Conservation (phyloP, 2,797 vertebrate species). For the Enteromius unitaeniatus region DNA sequence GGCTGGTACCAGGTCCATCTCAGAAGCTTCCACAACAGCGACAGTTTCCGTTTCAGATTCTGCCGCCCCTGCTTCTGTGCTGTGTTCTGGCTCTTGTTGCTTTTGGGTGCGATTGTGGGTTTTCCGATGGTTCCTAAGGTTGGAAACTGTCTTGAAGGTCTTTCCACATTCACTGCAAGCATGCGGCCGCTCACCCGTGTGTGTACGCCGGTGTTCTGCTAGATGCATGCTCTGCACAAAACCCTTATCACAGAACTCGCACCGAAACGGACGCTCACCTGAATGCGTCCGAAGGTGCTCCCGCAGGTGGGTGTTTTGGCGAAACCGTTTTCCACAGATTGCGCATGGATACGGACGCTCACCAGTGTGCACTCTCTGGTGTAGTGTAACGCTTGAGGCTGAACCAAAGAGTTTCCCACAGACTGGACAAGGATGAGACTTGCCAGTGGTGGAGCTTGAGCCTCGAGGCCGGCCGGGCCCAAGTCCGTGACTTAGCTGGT, state of each 20-base stretch:
- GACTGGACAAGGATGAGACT: constrained; percentile 78
- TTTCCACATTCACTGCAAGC: constrained; percentile 77
- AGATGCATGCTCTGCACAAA: constrained; percentile 84
- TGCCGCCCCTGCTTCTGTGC: constrained; percentile 45
- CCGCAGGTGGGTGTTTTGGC: constrained; percentile 86
- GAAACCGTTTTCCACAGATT: constrained; percentile 87
- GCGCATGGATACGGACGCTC: constrained; percentile 87
- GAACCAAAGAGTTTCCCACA: constrained; percentile 85
- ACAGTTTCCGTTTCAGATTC: constrained; percentile 54
- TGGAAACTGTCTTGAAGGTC: constrained; percentile 84
- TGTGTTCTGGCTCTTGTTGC: constrained; percentile 67
- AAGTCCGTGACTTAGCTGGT: constrained; percentile 76
- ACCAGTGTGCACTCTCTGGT: constrained; percentile 86
- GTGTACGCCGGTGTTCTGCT: constrained; percentile 79
- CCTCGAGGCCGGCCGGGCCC: constrained; percentile 64
- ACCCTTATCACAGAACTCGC: constrained; percentile 75
- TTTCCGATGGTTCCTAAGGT: constrained; percentile 84
- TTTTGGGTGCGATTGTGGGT: constrained; percentile 70
- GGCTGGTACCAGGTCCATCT: constrained; percentile 61
- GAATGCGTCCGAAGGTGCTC: constrained; percentile 88
- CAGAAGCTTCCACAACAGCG: constrained; percentile 68
- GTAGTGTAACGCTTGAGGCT: constrained; percentile 81
- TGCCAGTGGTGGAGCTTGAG: constrained; percentile 53
- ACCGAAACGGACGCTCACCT: constrained; percentile 79
- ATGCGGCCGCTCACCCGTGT: constrained; percentile 81